These are phyloP conservation scores for Grammomys dolichurus DNA, from an alignment of 2,113 vertebrate species.

Conservation along the genomic window DNA sequence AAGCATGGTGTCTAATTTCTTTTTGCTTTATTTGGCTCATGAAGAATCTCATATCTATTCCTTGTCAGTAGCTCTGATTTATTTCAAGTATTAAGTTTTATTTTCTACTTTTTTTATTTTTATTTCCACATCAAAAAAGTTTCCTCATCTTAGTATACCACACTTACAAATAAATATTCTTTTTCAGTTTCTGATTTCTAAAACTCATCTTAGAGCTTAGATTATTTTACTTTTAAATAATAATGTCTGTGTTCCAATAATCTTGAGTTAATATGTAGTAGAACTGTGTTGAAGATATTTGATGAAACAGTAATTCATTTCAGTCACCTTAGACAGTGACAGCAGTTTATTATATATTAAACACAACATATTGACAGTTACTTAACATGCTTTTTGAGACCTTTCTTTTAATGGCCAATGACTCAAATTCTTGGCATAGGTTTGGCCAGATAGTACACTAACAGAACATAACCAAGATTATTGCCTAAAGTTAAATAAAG, in stretches of 20 bases:
- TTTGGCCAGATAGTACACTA: not conserved
- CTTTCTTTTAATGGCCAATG: not conserved
- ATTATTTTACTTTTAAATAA: not conserved
- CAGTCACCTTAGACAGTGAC: not conserved
- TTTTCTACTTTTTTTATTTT: not conserved
- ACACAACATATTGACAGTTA: not conserved
- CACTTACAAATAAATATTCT: not conserved
- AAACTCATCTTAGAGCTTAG: not conserved
- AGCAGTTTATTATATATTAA: not conserved
- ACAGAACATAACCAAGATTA: not conserved
- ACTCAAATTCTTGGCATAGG: not conserved
- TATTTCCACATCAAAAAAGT: not conserved
- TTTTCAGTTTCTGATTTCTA: not conserved
- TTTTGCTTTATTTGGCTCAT: not conserved
- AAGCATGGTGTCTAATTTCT: not conserved
- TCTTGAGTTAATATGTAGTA: not conserved
- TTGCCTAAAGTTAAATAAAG: not conserved
- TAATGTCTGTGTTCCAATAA: not conserved
- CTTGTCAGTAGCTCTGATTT: not conserved
- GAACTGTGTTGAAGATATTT: not conserved
- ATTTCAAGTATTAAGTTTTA: not conserved
- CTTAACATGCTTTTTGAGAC: not conserved
- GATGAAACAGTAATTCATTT: not conserved
- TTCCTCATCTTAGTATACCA: not conserved
- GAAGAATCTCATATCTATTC: not conserved